These are phyloP conservation scores for Phylloscopus trochiloides DNA, from an alignment of 2,113 vertebrate genomes.

Conservation along the genomic window DNA sequence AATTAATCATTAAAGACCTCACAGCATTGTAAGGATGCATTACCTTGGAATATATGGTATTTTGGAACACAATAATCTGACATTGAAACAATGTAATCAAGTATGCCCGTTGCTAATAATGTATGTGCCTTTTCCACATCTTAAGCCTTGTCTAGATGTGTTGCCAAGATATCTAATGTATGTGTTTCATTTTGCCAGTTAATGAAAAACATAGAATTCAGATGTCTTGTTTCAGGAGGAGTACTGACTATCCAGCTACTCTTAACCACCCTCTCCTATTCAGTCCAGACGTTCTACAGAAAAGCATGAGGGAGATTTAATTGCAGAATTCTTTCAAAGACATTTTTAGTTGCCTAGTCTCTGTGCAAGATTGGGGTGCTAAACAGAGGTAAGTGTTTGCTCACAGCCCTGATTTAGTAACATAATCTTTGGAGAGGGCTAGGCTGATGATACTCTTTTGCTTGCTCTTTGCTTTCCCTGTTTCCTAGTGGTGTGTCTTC, in stretches of 20 bases:
- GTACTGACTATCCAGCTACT: background rate
- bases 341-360: background rate
- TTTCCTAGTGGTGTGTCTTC: background rate
- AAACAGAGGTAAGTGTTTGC: background rate
- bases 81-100: background rate
- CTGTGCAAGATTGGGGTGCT: background rate
- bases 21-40: background rate
- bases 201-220: background rate
- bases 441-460: background rate
- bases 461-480: background rate
- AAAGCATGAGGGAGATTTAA: background rate
- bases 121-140: background rate
- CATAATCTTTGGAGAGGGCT: background rate
- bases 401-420: background rate
- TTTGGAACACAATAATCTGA: background rate
- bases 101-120: background rate
- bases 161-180: background rate
- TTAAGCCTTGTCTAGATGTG: background rate
- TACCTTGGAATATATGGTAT: background rate
- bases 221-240: background rate
- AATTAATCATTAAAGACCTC: background rate
- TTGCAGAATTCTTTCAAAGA: background rate
- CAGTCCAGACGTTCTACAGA: background rate
- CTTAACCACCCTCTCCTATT: background rate
- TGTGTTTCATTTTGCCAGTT: background rate